A percentile compares a stretch with the other conserved stretches of the same genome.
Evolutionary conservation across 2,888 invertebrate genomes (phyloP).

Genomic region (Sceliomorpha sp.): DNA sequence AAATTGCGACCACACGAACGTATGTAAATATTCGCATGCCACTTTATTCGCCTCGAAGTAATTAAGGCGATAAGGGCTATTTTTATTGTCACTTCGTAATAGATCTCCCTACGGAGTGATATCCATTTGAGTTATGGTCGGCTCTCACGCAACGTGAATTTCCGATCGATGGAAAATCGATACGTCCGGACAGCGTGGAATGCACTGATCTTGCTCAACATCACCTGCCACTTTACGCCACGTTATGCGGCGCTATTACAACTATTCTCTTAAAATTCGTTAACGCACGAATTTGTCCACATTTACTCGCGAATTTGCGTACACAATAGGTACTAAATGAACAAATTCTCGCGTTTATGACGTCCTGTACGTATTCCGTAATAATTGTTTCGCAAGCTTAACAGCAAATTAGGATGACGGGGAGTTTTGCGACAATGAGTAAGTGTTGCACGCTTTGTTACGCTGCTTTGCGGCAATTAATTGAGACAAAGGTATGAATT

Average conservation of each 20-base stretch:
- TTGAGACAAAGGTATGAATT: too few species aligned
- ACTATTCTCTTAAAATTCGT: constrained; percentile 37
- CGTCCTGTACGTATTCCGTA: background rate
- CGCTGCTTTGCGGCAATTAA: too few species aligned
- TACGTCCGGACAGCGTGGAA: constrained; percentile 14
- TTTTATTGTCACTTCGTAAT: constrained; percentile 21
- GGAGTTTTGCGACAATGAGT: constrained; percentile 28
- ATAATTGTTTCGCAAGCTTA: constrained; percentile 17
- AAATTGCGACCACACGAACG: constrained; percentile 31
- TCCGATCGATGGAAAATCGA: constrained; percentile 46
- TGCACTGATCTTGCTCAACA: constrained; percentile 47
- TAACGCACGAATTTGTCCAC: constrained; percentile 23
- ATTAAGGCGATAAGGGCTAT: constrained; percentile 38
- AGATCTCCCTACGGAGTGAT: constrained; percentile 26
- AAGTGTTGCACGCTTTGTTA: too few species aligned
- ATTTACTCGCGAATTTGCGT: constrained; percentile 40
- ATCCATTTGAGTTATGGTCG: constrained; percentile 33
- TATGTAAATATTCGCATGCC: constrained; percentile 19
- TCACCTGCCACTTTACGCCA: constrained; percentile 40
- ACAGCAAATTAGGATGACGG: constrained; percentile 5
- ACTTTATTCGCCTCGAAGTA: constrained; percentile 31
- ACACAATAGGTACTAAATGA: constrained; percentile 37
- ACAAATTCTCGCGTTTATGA: constrained; percentile 43
- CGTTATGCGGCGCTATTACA: constrained; percentile 30
- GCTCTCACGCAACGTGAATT: constrained; percentile 41